phyloP scores from a whole-genome alignment of 2,888 invertebrate genomes.

The Cinara cedri region DNA sequence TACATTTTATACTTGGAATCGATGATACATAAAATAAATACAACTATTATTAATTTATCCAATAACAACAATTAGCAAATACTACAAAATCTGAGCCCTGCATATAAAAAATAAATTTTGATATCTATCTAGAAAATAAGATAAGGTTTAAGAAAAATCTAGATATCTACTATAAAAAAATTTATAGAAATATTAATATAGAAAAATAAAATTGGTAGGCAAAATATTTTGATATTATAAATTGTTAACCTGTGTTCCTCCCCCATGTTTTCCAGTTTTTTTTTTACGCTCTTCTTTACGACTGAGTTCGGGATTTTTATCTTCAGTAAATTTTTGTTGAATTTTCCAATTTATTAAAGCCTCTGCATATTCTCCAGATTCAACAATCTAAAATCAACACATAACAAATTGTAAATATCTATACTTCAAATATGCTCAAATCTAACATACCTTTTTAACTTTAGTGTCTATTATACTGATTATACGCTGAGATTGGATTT shows the following conservation, averaged over 20 bases:
- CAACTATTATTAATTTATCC: too few species aligned
- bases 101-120: too few species aligned
- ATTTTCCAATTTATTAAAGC: conserved; percentile 71
- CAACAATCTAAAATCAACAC: conserved; percentile 28
- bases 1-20: too few species aligned
- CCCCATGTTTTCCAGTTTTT: conserved; percentile 86
- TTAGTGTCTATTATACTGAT: conserved; percentile 63
- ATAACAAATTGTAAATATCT: background rate
- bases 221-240: background rate
- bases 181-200: too few species aligned
- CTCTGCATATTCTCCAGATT: conserved; percentile 53
- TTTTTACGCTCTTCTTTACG: conserved; percentile 88
- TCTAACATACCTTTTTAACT: conserved; percentile 66
- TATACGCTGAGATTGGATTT: conserved; percentile 61
- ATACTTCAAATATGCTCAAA: background rate
- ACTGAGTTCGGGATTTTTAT: conserved; percentile 64
- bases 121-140: too few species aligned
- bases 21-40: too few species aligned
- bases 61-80: too few species aligned
- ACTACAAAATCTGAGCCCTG: too few species aligned
- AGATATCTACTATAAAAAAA: too few species aligned
- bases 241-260: conserved; percentile 74
- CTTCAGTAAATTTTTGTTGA: conserved; percentile 55
- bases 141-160: too few species aligned
- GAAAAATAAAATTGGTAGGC: too few species aligned